Conservation (phyloP, 2,888 invertebrate species). For the Athripsodes cinereus region DNA sequence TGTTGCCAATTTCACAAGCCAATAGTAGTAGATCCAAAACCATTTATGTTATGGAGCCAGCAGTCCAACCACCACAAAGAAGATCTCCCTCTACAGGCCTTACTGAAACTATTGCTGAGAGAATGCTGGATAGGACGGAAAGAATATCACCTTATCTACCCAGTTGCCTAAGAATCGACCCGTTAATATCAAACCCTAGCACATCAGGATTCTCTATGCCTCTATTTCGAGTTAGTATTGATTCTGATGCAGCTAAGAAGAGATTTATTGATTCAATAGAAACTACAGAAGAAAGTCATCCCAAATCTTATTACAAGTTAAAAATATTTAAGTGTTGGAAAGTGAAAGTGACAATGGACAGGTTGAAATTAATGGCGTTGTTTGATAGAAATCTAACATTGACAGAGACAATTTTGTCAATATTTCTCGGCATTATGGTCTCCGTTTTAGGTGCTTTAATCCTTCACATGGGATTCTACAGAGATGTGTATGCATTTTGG, state of each 20-base stretch:
- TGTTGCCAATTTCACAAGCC: slow-evolving; percentile 42
- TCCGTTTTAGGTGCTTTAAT: slow-evolving; percentile 80
- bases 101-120: slow-evolving; percentile 33
- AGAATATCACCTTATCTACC: slow-evolving; percentile 45
- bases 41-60: slow-evolving; percentile 46
- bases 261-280: slow-evolving; percentile 53
- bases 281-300: slow-evolving; percentile 49
- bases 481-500: slow-evolving; percentile 87
- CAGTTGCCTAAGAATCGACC: slow-evolving; percentile 43
- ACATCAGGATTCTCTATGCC: slow-evolving; percentile 29
- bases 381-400: slow-evolving; percentile 87
- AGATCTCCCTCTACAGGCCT: slow-evolving; percentile 35
- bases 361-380: slow-evolving; percentile 84
- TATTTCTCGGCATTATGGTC: slow-evolving; percentile 77
- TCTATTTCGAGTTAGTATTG: slow-evolving; percentile 46
- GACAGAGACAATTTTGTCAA: slow-evolving; percentile 74
- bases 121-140: slow-evolving; percentile 35
- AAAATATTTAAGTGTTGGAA: slow-evolving; percentile 58
- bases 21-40: slow-evolving; percentile 40
- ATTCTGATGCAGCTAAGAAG: slow-evolving; percentile 48
- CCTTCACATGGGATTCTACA: slow-evolving; percentile 78
- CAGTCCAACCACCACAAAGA: slow-evolving; percentile 43
- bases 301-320: slow-evolving; percentile 68
- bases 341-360: slow-evolving; percentile 85
- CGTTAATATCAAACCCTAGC: slow-evolving; percentile 46